A percentile compares a stretch with the other conserved stretches of the same genome.
Conservation (phyloP, 2,797 vertebrate species). For the Podarcis lilfordi region DNA sequence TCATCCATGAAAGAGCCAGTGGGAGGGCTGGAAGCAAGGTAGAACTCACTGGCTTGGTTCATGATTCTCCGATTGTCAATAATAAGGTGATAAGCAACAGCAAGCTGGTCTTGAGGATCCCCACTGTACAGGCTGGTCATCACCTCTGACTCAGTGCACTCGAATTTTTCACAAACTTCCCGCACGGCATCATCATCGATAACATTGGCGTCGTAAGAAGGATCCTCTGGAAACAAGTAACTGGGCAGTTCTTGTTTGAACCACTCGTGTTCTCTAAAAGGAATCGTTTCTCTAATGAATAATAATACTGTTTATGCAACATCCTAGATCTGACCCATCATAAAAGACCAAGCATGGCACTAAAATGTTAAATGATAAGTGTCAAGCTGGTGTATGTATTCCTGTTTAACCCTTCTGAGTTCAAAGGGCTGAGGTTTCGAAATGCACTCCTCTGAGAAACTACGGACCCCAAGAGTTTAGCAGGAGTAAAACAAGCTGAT, state of each 20-base stretch:
- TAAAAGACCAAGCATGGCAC: background rate
- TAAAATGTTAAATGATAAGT: background rate
- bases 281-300: rapidly evolving
- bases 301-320: background rate
- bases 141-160: conserved; percentile 93
- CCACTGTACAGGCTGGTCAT: conserved; percentile 94
- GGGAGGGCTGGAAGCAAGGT: conserved; percentile 97
- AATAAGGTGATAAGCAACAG: conserved; percentile 96
- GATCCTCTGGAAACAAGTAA: conserved; percentile 97
- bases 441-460: background rate
- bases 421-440: background rate
- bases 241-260: conserved; percentile 96
- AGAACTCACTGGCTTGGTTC: conserved; percentile 99
- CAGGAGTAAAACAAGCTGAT: background rate
- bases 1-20: conserved; percentile 97
- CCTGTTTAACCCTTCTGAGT: background rate
- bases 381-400: too few relatives aligned
- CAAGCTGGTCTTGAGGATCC: conserved; percentile 96
- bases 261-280: conserved; percentile 91
- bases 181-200: conserved; percentile 94
- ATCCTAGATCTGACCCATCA: background rate
- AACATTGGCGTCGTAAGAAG: conserved; percentile 91
- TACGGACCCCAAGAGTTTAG: background rate
- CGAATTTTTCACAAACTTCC: conserved; percentile 98
- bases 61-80: conserved; percentile 99